Percentiles rank a stretch among this genome's conserved stretches.
These are phyloP conservation scores for Xestia c-nigrum DNA, from an alignment of 2,888 invertebrate genomes.

Conservation along the genomic window DNA sequence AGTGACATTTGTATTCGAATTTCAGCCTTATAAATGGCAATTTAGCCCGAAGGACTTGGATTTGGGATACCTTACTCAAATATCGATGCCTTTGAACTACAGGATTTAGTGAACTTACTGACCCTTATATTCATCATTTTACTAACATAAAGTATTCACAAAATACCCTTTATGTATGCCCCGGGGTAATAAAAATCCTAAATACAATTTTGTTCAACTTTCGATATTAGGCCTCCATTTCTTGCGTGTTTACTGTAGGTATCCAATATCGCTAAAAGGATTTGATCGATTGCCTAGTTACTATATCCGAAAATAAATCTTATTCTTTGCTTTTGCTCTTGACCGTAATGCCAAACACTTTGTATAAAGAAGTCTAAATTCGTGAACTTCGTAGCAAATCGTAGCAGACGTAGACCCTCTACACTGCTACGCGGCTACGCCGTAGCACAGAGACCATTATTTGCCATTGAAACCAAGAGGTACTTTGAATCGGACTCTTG, in stretches of 20 bases:
- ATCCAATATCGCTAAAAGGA: constrained; percentile 50
- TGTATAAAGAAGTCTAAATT: neutral
- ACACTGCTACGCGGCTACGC: constrained; percentile 31
- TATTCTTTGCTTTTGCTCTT: constrained; percentile 12
- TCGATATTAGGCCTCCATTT: constrained; percentile 32
- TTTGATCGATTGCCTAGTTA: constrained; percentile 43
- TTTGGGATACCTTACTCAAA: neutral
- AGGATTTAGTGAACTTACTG: constrained; percentile 6
- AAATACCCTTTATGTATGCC: constrained; percentile 31
- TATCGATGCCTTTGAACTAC: constrained; percentile 15
- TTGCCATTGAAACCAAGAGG: neutral
- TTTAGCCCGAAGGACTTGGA: neutral
- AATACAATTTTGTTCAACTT: constrained; percentile 37
- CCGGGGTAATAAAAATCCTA: constrained; percentile 31
- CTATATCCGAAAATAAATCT: constrained; percentile 24
- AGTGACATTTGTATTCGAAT: neutral
- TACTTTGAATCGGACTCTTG: no score
- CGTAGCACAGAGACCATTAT: constrained; percentile 6
- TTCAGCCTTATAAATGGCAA: neutral
- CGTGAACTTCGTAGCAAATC: neutral
- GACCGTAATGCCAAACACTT: neutral
- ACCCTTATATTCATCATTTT: constrained; percentile 1
- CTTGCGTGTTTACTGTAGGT: constrained; percentile 46
- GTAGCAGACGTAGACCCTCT: constrained; percentile 18
- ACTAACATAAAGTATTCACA: constrained; percentile 16